Percentiles rank a stretch among this genome's conserved stretches.
phyloP scores from a whole-genome alignment of 2,797 vertebrate species.

The Leptodactylus fallax region DNA sequence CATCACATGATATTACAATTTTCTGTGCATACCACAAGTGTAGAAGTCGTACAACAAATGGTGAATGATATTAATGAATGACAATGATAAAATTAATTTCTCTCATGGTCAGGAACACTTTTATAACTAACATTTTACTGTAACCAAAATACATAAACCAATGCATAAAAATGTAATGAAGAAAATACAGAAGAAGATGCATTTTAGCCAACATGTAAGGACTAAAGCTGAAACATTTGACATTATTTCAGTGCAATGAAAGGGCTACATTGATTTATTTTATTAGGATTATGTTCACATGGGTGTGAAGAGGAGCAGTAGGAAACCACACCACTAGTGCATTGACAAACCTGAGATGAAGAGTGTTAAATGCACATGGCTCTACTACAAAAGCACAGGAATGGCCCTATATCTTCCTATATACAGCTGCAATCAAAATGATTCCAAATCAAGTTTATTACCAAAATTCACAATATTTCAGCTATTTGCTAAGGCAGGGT shows the following conservation, averaged over 20 bases:
- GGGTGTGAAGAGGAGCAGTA: neutral
- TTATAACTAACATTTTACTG: neutral
- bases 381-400: neutral
- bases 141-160: neutral
- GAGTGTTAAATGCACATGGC: neutral
- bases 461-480: too few species aligned
- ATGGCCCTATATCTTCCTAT: too few species aligned
- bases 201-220: neutral
- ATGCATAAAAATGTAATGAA: neutral
- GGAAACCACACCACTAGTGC: neutral
- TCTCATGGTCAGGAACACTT: slow-evolving; percentile 71
- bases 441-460: too few species aligned
- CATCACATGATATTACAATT: slow-evolving; percentile 51
- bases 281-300: neutral
- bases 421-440: too few species aligned
- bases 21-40: slow-evolving; percentile 64
- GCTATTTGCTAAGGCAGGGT: too few species aligned
- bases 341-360: neutral
- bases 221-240: too few species aligned
- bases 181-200: neutral
- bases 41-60: slow-evolving; percentile 13
- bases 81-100: slow-evolving; percentile 73
- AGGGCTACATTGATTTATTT: neutral
- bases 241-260: neutral
- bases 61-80: slow-evolving; percentile 66